These are phyloP conservation scores for Hemiprocne comata DNA, from an alignment of 2,113 vertebrate genomes.

Conservation along the genomic window DNA sequence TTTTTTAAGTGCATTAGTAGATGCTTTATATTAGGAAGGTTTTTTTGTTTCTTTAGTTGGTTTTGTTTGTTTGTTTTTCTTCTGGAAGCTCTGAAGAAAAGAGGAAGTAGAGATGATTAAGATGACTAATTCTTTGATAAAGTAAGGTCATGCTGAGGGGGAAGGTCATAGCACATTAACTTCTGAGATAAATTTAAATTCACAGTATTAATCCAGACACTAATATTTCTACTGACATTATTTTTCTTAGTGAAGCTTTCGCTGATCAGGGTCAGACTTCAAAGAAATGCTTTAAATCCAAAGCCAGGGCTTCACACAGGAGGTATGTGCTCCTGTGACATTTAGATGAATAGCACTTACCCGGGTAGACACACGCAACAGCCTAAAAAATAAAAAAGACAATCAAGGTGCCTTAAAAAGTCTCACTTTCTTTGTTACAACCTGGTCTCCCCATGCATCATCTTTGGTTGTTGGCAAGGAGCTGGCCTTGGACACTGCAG, in stretches of 20 bases:
- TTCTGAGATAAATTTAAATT: neutral
- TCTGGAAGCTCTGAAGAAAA: neutral
- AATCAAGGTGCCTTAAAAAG: neutral
- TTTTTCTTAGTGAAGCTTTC: neutral
- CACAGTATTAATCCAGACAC: neutral
- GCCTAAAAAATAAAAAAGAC: neutral
- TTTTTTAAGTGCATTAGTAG: neutral
- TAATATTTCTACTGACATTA: neutral
- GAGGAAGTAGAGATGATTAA: neutral
- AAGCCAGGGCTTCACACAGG: neutral
- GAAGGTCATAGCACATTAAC: neutral
- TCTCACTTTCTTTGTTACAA: neutral
- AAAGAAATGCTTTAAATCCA: neutral
- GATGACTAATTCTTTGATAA: neutral
- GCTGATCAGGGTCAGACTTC: neutral
- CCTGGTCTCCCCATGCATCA: neutral
- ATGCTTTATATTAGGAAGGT: neutral
- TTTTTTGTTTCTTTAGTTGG: too few species aligned
- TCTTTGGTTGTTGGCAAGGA: accelerated
- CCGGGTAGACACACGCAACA: neutral
- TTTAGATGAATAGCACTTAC: neutral
- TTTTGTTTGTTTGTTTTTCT: neutral
- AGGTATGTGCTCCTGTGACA: neutral
- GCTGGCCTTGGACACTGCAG: neutral
- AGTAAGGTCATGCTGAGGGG: neutral